phyloP scores from a whole-genome alignment of 2,888 invertebrate species.

The Camponotus fellah region DNA sequence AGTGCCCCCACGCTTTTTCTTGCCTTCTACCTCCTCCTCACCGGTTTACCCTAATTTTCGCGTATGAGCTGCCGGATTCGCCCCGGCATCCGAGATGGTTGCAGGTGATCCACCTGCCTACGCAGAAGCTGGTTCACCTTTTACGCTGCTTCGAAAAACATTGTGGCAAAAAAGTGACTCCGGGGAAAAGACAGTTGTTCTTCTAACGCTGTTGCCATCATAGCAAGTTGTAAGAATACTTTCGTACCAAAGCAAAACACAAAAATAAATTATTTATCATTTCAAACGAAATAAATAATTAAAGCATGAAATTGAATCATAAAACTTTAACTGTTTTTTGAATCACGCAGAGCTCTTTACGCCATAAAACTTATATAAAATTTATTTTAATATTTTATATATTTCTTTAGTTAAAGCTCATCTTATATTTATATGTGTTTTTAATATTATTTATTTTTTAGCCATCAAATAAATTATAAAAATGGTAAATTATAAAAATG shows the following conservation, averaged over 20 bases:
- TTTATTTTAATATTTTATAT: not conserved
- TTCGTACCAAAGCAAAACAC: not conserved
- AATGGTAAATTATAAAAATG: not conserved
- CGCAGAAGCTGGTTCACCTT: constrained; percentile 69
- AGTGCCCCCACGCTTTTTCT: constrained; percentile 52
- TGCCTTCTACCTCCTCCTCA: constrained; percentile 42
- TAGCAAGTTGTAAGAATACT: constrained; percentile 1
- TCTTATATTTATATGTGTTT: not conserved
- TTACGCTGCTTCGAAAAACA: constrained; percentile 56
- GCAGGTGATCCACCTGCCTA: constrained; percentile 61
- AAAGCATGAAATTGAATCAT: not conserved
- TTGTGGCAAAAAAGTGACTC: constrained; percentile 34
- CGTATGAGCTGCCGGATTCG: constrained; percentile 59
- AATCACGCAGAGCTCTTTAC: not conserved
- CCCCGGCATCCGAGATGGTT: constrained; percentile 56
- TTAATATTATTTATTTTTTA: not conserved
- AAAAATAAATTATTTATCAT: not conserved
- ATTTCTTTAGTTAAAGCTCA: not conserved
- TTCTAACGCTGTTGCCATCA: not conserved
- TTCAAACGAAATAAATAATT: not conserved
- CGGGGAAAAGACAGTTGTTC: not conserved
- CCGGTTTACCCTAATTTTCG: constrained; percentile 62
- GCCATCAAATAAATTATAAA: not conserved
- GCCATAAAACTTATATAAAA: not conserved
- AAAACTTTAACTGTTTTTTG: not conserved